Percentiles rank a stretch among this genome's conserved stretches.
Conservation (phyloP, 37 sponge, comb jelly and placozoan species). For the Dysidea cf. avara region DNA sequence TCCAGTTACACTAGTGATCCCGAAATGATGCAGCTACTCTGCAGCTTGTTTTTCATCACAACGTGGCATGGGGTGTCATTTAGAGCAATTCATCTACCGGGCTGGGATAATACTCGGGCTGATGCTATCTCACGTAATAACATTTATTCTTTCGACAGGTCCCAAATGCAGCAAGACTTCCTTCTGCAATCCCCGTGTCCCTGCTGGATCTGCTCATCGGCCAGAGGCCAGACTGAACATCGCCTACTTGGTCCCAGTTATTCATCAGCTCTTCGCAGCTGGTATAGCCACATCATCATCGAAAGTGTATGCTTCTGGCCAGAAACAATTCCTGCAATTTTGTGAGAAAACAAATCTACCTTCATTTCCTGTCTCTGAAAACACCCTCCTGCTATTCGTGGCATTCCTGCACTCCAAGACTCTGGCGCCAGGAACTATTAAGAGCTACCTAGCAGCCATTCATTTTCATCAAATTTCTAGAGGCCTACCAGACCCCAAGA, state of each 20-base stretch:
- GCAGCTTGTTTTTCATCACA: too few species aligned
- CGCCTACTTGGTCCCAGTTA: background rate
- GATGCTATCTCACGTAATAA: conserved; percentile 50
- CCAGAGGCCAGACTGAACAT: too few species aligned
- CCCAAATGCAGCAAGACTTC: background rate
- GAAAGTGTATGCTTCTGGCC: too few species aligned
- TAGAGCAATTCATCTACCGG: conserved; percentile 16
- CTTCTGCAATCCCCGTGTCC: background rate
- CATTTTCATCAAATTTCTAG: too few species aligned
- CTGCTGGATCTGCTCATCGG: background rate
- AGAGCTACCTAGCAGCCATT: too few species aligned
- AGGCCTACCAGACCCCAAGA: too few species aligned
- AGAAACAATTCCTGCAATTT: background rate
- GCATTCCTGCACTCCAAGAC: too few species aligned
- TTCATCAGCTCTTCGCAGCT: conserved; percentile 4
- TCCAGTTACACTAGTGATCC: too few species aligned
- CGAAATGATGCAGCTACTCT: too few species aligned
- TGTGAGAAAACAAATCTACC: background rate
- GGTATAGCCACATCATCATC: conserved; percentile 2
- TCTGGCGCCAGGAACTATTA: too few species aligned
- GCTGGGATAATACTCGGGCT: conserved; percentile 13
- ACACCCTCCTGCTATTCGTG: too few species aligned
- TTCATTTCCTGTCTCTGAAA: conserved; percentile 3
- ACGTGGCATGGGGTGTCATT: too few species aligned
- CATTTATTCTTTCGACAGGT: background rate